Percentiles rank a stretch among this genome's conserved stretches.
These are phyloP conservation scores for Anas platyrhynchos DNA, from an alignment of 2,113 vertebrate species.

Conservation along the genomic window DNA sequence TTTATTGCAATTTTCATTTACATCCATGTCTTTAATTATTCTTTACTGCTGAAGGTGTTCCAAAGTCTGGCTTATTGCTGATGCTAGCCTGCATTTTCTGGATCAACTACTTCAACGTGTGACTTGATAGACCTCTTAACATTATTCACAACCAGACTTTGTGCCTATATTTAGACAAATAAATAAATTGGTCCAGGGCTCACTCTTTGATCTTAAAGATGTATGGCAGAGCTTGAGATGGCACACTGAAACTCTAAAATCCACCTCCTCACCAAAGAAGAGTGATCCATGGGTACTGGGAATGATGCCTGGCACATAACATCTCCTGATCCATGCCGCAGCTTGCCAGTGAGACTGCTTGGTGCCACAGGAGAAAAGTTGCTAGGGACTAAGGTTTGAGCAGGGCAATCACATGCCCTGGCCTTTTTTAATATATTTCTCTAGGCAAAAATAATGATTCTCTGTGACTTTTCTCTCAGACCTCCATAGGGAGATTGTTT, in stretches of 20 bases:
- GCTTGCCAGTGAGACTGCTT: background rate
- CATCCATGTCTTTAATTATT: slow-evolving; percentile 8
- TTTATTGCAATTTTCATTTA: slow-evolving; percentile 14
- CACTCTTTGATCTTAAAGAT: background rate
- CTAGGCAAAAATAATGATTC: slow-evolving; percentile 25
- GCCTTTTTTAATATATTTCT: background rate
- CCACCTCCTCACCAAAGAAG: background rate
- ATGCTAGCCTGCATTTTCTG: background rate
- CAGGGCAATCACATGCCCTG: background rate
- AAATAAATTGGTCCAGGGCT: background rate
- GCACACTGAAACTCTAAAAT: background rate
- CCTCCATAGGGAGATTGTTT: background rate
- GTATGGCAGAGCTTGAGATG: accelerated
- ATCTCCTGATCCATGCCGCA: background rate
- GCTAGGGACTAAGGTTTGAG: background rate
- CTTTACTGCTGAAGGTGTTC: background rate
- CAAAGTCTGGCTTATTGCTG: background rate
- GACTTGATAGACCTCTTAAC: background rate
- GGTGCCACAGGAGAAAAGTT: background rate
- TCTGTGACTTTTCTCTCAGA: background rate
- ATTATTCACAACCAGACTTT: background rate
- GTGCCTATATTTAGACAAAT: background rate
- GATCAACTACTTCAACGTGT: background rate
- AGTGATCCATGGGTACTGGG: background rate
- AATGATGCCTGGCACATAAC: background rate